Base-by-base conservation (phyloP, 2,888 invertebrate species). In the Athalia circularis region DNA sequence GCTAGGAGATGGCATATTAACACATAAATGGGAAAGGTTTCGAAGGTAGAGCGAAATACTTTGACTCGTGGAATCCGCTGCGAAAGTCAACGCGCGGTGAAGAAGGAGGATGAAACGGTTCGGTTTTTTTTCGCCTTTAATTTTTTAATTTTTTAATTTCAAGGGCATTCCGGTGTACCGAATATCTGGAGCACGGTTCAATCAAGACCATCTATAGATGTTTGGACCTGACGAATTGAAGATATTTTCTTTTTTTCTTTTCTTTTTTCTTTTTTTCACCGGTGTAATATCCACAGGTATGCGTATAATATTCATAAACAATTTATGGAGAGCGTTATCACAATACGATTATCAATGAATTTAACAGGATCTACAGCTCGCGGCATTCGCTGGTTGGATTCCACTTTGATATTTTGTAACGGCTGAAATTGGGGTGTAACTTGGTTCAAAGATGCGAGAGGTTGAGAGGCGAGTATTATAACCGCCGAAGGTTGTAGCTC, bases 401-500 rank as follows among this genome's bases (percentile, higher is more conserved):
- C 7, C 54, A 72, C 70, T 72, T 72, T 47, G 45, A 47, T 45
- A 6, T 59, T 72, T 13, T n/a, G 57, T 72, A 47, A 59, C 59
- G 2, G 29, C 29, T 59, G 70, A 59, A 72, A 59, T 72, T 72
- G 47, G 29, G 29, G 15, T 67, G 67, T 67, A 67, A 67, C 52
- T 52, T 50, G 15, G 5, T 67, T 11, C 45, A 15, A 15, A 57
- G 70, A 59, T 59, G 47, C 13, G 47, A 9, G 5, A 59, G n/a
- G 54, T 54, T 54, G 29, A 29, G 29, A 29, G 29, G 29, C 29
- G 29, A 29, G 29, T 29, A 29, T 29, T 29, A 29, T 29, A 29
- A 29, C 29, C 29, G 29, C 29, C 29, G 29, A 1, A 29, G 29
- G 29, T 29, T 29, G 2, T 29, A 29, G 29, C 29, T 29, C 29